Evolutionary conservation across 2,888 invertebrate species (phyloP), one percentile per base, ranked within the genome.

Genomic region (Danaus chrysippus): DNA sequence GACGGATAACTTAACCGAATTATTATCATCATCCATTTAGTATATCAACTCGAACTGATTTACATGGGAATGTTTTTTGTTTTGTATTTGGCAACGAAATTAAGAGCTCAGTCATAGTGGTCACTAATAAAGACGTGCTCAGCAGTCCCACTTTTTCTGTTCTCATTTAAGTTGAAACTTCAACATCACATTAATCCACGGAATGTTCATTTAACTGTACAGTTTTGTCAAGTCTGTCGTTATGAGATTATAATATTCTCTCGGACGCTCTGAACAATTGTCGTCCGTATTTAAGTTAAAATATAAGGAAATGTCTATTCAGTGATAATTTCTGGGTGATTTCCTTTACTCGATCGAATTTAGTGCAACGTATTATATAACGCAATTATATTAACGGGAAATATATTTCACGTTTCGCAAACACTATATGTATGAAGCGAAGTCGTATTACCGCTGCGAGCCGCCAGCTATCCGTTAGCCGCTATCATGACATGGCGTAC

Each of bases 191-290:
- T 52, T 59, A 61, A 53, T 44, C 58, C 55, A 15, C 10, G 52
- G 55, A 46, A 53, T 42, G 56, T 43, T 17, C 49, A 17, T 77
- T 81, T 84, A 82, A 83, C 82, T 81, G 81, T 70, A 76, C 81
- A 77, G 78, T 82, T 84, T 49, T 80, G 83, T 79, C 81, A 79
- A 78, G 77, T 76, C 76, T 79, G 78, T 80, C 78, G 85, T 88
- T 87, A 88, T 87, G 86, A 86, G 86, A 87, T 88, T 86, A 88
- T 83, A 83, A 82, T 83, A 83, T 87, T 88, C 87, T 87, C 87
- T 85, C 83, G 81, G 78, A 68, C 75, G 76, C 77, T 78, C 78
- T 76, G 72, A 75, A 76, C 76, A 79, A 74, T 76, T 80, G 76
- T 78, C 76, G 73, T 71, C 74, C 73, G 80, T 49, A 49, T 49